Evolutionary conservation across 2,888 invertebrate genomes (phyloP).

Genomic region (Tetranychus truncatus): DNA sequence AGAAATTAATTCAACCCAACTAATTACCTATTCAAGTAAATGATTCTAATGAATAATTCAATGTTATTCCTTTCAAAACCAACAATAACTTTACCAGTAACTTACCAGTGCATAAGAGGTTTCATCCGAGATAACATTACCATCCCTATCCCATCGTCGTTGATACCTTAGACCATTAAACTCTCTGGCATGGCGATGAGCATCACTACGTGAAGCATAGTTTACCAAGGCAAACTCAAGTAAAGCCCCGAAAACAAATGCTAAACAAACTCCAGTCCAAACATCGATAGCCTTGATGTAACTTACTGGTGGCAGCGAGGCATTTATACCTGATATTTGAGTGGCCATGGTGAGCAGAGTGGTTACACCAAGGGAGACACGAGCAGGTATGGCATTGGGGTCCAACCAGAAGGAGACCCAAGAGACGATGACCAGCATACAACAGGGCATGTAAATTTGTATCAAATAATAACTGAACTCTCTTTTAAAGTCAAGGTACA

Average conservation of each 20-base stretch:
- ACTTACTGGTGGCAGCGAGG: slow-evolving; percentile 85
- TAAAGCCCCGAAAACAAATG: slow-evolving; percentile 91
- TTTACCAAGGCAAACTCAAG: slow-evolving; percentile 95
- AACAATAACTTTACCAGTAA: neutral
- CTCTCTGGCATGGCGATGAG: slow-evolving; percentile 39
- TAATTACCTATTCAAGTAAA: neutral
- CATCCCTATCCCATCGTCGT: slow-evolving; percentile 11
- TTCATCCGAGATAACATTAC: slow-evolving; percentile 4
- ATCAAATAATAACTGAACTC: slow-evolving; percentile 98
- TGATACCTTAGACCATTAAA: neutral
- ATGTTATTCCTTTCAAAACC: neutral
- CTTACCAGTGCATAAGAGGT: slow-evolving; percentile 6
- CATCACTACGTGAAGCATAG: slow-evolving; percentile 85
- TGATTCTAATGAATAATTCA: neutral
- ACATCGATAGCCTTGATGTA: slow-evolving; percentile 96
- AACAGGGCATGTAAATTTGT: slow-evolving; percentile 97
- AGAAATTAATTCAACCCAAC: no score
- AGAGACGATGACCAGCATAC: slow-evolving; percentile 91
- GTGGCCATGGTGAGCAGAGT: slow-evolving; percentile 94
- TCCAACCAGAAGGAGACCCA: slow-evolving; percentile 93
- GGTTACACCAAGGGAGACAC: slow-evolving; percentile 84
- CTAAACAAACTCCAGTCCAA: slow-evolving; percentile 91
- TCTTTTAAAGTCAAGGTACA: slow-evolving; percentile 82
- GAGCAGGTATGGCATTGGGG: slow-evolving; percentile 82
- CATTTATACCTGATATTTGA: slow-evolving; percentile 78